Conservation (phyloP, 2,113 vertebrate genomes). For the Pipra filicauda region DNA sequence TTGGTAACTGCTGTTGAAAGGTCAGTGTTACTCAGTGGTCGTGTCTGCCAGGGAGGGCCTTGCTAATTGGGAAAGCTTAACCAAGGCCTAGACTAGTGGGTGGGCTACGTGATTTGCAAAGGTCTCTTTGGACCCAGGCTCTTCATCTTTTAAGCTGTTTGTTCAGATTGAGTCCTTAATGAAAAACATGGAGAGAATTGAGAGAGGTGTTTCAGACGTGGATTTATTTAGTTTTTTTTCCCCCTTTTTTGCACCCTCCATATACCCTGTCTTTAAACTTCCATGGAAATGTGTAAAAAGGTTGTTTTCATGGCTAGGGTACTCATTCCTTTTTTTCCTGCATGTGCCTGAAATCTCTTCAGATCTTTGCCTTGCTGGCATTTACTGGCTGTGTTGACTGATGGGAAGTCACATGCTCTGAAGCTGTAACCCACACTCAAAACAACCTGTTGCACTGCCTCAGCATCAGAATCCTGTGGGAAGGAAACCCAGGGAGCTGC, state of each 20-base stretch:
- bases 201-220: accelerated
- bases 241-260: accelerated
- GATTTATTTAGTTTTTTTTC: neutral
- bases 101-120: neutral
- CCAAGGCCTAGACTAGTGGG: neutral
- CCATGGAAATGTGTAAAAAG: neutral
- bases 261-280: neutral
- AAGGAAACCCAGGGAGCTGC: neutral
- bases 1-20: neutral
- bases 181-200: accelerated
- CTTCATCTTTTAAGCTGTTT: neutral
- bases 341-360: neutral
- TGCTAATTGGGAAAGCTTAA: neutral
- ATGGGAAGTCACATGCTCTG: neutral
- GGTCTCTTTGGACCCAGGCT: neutral
- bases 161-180: neutral
- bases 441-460: neutral
- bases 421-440: neutral
- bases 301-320: neutral
- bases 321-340: neutral
- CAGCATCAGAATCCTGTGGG: neutral
- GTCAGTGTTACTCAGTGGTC: neutral
- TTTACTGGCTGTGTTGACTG: neutral
- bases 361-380: neutral
- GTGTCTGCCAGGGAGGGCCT: neutral